phyloP scores from a whole-genome alignment of 2,113 vertebrate genomes.

The Catharus minimus region DNA sequence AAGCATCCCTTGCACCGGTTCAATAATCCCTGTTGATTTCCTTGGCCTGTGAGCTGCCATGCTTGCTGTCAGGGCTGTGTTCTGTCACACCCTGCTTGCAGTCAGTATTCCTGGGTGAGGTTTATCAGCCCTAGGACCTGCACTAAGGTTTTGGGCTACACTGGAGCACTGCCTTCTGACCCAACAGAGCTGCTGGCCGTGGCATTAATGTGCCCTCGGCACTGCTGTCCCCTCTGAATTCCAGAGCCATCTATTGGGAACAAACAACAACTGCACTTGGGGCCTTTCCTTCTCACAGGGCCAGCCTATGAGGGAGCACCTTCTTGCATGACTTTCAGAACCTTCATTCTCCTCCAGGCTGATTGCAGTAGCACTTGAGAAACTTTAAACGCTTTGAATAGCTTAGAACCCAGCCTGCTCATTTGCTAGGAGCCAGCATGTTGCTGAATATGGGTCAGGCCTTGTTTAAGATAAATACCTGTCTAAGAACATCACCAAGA shows the following conservation, averaged over 20 bases:
- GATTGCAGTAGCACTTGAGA: not conserved
- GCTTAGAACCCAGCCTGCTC: not conserved
- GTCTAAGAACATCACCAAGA: not conserved
- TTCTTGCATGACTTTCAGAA: not conserved
- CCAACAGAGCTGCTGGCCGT: accelerated
- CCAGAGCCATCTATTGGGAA: not conserved
- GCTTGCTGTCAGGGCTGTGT: not conserved
- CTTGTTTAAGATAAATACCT: not conserved
- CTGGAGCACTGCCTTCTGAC: not conserved
- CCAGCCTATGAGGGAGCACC: accelerated
- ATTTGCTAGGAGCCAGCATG: not conserved
- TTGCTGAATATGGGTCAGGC: not conserved
- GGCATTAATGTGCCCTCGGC: not conserved
- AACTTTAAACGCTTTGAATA: not conserved
- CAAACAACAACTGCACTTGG: not conserved
- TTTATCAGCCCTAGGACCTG: too few species aligned
- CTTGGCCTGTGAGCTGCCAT: accelerated
- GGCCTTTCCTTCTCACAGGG: too few species aligned
- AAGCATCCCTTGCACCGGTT: not conserved
- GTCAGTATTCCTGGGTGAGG: accelerated
- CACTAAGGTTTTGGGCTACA: not conserved
- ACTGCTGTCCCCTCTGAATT: not conserved
- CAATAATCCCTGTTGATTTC: not conserved
- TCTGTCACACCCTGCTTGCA: not conserved
- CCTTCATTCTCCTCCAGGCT: not conserved